Evolutionary conservation across 2,888 invertebrate species (phyloP), one percentile per base, ranked within the genome.

Genomic region (Venusia cambrica): DNA sequence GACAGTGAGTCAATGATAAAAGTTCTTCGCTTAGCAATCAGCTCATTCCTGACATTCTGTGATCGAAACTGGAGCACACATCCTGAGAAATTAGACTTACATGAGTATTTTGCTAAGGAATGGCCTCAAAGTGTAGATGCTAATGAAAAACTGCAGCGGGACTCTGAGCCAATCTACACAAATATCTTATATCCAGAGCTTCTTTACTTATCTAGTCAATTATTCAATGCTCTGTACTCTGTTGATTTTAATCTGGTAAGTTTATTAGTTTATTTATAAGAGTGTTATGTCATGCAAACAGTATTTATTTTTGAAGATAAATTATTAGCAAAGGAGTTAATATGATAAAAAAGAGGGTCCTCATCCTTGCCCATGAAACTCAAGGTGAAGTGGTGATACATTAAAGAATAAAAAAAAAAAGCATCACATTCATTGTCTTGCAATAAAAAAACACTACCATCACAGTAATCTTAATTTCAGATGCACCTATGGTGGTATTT

Each of bases 21-120:
- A 37, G 70, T 91, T 47, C 65, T 92, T 5, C 63, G 81, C 28
- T 70, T 90, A 29, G 93, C 91, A 1, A 85, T 94, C 7, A 88
- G 92, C 16, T 88, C 92, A 48, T 76, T 95, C 12, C 81, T 93
- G 27, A 87, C 89, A 11, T 97, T 96, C 75, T 89, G 94, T 31
- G 93, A 95, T 68, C 88, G 88, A 30, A 97, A 97, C 75, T 97
- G 95, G 90, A 92, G 92, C 27, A 94, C 96, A 0, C 94, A 95
- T 2, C 73, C 87, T 20, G 63, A 88, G 12, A 67, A 79, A 15
- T 60, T 84, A 0, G 59, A 72, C 21, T 55, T 88, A 24, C 63
- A 72, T 5, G 60, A 83, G 15, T 87, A 85, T 51, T 61, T 89
- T 7, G 72, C 73, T 4, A 43, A 48, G 1, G 67, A 77, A 17